phyloP scores from a whole-genome alignment of 2,888 invertebrate species.

The Epistrophe eligans region DNA sequence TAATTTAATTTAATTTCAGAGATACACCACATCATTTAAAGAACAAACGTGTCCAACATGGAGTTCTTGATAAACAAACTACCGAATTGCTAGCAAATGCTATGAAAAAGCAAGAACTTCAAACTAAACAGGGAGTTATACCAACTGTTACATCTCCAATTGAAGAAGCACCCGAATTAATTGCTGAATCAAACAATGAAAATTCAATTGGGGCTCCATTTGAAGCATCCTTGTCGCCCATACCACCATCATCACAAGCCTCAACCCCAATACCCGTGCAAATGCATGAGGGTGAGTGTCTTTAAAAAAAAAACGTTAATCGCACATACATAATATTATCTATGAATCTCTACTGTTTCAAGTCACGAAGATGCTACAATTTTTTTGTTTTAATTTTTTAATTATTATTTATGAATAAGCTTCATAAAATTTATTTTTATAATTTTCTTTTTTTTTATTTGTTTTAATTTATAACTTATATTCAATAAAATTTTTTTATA shows the following conservation, averaged over 20 bases:
- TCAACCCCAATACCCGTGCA: conserved; percentile 70
- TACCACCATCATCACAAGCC: conserved; percentile 76
- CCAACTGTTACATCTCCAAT: conserved; percentile 81
- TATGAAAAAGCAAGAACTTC: conserved; percentile 80
- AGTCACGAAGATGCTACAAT: conserved; percentile 66
- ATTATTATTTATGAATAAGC: neutral
- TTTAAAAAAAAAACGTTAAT: conserved; percentile 39
- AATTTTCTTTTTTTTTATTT: conserved; percentile 17
- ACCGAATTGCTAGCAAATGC: conserved; percentile 86
- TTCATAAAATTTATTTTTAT: conserved; percentile 29
- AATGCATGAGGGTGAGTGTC: conserved; percentile 73
- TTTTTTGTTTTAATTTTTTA: conserved; percentile 33
- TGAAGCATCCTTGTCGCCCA: conserved; percentile 81
- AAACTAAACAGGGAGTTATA: conserved; percentile 77
- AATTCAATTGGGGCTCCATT: conserved; percentile 78
- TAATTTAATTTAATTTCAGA: conserved; percentile 83
- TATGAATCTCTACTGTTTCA: conserved; percentile 41
- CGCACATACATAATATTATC: conserved; percentile 27
- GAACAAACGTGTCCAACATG: conserved; percentile 94
- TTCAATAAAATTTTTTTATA: conserved; percentile 28
- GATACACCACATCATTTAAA: conserved; percentile 99
- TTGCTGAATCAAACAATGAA: conserved; percentile 40
- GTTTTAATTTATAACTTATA: conserved; percentile 58
- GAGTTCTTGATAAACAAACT: conserved; percentile 88
- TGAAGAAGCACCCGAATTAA: conserved; percentile 80